Base-by-base conservation (phyloP, 2,113 vertebrate species). In the Trachemys scripta region DNA sequence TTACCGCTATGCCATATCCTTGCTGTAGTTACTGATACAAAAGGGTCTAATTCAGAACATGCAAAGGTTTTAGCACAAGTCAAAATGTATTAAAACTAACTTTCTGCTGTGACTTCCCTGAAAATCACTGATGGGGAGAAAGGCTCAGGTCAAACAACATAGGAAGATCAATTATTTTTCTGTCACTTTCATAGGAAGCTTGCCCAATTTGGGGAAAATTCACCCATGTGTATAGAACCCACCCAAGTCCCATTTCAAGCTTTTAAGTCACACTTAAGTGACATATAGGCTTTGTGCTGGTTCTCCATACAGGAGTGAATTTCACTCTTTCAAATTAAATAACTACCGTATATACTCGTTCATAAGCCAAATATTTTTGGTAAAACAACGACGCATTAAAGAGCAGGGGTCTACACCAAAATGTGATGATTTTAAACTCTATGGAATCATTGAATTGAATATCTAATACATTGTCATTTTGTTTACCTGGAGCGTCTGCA, bases 261-360 rank as follows among this genome's bases (percentile, higher is more conserved):
- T 85, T 83, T 88, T 29, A 38, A 87, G 69, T 13, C 19, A 4
- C 3, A 24, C 65, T 42, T 93, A 35, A 50, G 11, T 16, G 83
- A 59, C 49, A 51, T 10, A 31, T 0, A 2, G 29, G 5, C 24
- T 47, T 14, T 14, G n/a, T 53, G 49, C 51, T 2, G 42, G 47
- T 2, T 29, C 8, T 5, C 24, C 22, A 53, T 22, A 29, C 6
- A 53, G n/a, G 12, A 13, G n/a, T 54, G 38, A 47, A 47, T 78
- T 78, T 25, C 51, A 35, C 51, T 82, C 17, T 72, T 72, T 38
- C 19, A 42, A 72, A 38, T 38, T 17, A 72, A n/a, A 75, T 75
- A 42, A 75, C 8, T 38, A 50, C 13, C 13, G 4, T 50, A 50
- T 50, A 50, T 50, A 50, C 50, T 50, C 14, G 13, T 50, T 50